Base-by-base conservation (phyloP, 2,797 vertebrate species). In the Chanos chanos region DNA sequence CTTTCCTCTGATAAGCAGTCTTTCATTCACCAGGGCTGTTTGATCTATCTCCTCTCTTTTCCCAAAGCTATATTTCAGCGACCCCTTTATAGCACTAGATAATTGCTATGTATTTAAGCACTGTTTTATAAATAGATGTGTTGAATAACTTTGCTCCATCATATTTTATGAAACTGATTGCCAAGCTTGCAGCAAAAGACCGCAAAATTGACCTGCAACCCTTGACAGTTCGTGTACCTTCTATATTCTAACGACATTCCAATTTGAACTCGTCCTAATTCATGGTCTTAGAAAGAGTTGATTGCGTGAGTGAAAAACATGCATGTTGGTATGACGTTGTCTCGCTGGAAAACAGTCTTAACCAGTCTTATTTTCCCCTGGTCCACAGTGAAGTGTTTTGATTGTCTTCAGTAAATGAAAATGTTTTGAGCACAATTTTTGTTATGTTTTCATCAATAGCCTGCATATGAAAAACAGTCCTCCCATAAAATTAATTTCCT, bases 21-120 rank as follows among this genome's bases (percentile, higher is more conserved):
- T 78, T 79, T 85, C 75, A 79, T 84, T 84, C 79, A 60, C 63
- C 75, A 52, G 34, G 66, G 75, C 68, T 83, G 79, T 84, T 84
- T 82, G 80, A 85, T 83, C 75, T 76, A 34, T 52, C 66, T 18
- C 54, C 59, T 49, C 58, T 63, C 49, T 64, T 72, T 59, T 81
- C 78, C 74, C 80, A 64, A 73, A 68, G 68, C 70, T 77, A 72
- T 80, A n/a, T 76, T 78, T 60, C 66, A 60, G 52, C 49, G 22
- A 75, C 62, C 71, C 37, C 53, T 74, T 68, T 64, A 77, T 77
- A 82, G 80, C 73, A 72, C 80, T 76, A 63, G 78, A 68, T 81
- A 82, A 86, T 81, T 78, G 76, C 78, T 81, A 73, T 76, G 73
- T 79, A 69, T 75, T 80, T 74, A 61, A 74, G 59, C 73, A 62